Percentiles rank a stretch among this genome's conserved stretches.
These are phyloP conservation scores for Tetramorium bicarinatum DNA, from an alignment of 2,888 invertebrate genomes.

Conservation along the genomic window DNA sequence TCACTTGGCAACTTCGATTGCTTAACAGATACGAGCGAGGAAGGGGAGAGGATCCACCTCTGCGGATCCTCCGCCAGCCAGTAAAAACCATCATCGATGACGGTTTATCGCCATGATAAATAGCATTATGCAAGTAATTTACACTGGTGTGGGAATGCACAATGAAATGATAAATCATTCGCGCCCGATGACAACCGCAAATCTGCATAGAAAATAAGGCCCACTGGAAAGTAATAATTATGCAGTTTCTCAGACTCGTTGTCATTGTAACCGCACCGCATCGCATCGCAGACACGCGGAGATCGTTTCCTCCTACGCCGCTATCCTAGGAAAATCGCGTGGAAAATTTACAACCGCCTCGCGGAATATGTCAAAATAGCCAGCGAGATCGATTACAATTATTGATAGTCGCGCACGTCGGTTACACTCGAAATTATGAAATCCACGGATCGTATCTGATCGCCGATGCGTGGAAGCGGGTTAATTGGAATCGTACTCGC, in stretches of 20 bases:
- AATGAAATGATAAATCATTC: slow-evolving; percentile 56
- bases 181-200: slow-evolving; percentile 49
- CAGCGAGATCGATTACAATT: slow-evolving; percentile 65
- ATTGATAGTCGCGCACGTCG: slow-evolving; percentile 59
- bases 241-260: slow-evolving; percentile 32
- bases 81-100: slow-evolving; percentile 28
- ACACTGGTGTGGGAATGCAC: slow-evolving; percentile 23
- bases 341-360: slow-evolving; percentile 35
- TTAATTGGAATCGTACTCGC: slow-evolving; percentile 79
- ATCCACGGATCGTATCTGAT: slow-evolving; percentile 75
- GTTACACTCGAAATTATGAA: slow-evolving; percentile 62
- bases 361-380: slow-evolving; percentile 13
- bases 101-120: slow-evolving; percentile 40
- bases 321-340: slow-evolving; percentile 42
- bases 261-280: slow-evolving; percentile 36
- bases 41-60: too few species aligned
- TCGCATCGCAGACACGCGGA: slow-evolving; percentile 16
- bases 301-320: slow-evolving; percentile 38
- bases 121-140: slow-evolving; percentile 40
- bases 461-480: slow-evolving; percentile 78
- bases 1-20: slow-evolving; percentile 16
- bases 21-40: neutral
- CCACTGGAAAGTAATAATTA: slow-evolving; percentile 39
- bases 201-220: slow-evolving; percentile 50
- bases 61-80: neutral